Conservation (phyloP, 2,113 vertebrate genomes). For the Brachyhypopomus occidentalis region DNA sequence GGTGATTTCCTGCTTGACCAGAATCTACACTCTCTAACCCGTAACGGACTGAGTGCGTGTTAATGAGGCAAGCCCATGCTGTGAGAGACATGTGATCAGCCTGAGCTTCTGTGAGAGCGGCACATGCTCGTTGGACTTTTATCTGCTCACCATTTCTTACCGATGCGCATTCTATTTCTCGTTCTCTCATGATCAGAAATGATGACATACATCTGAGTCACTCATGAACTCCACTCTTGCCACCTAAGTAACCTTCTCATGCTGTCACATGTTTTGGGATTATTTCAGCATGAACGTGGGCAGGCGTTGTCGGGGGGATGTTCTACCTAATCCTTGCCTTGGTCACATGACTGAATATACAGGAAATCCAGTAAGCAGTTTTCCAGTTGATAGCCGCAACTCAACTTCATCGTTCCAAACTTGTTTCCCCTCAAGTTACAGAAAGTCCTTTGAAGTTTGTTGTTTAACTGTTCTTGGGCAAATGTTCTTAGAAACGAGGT, state of each 20-base stretch:
- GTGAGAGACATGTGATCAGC: background rate
- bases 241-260: background rate
- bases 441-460: background rate
- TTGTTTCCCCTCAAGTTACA: background rate
- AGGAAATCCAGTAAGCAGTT: slow-evolving; percentile 20
- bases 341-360: slow-evolving; percentile 31
- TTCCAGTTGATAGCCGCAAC: background rate
- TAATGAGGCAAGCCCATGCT: background rate
- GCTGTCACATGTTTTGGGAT: slow-evolving; percentile 14
- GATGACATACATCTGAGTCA: slow-evolving; percentile 39
- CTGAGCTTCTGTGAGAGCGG: background rate
- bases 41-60: background rate
- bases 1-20: background rate
- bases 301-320: background rate
- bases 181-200: background rate
- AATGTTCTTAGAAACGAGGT: background rate
- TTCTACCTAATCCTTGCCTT: background rate
- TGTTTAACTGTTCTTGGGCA: background rate
- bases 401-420: no score
- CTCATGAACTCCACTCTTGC: background rate
- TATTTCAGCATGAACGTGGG: background rate
- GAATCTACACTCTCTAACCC: background rate
- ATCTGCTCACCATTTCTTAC: slow-evolving; percentile 1
- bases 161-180: background rate
- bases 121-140: background rate